phyloP scores from a whole-genome alignment of 2,888 invertebrate species.

The Ganaspis brasiliensis region DNA sequence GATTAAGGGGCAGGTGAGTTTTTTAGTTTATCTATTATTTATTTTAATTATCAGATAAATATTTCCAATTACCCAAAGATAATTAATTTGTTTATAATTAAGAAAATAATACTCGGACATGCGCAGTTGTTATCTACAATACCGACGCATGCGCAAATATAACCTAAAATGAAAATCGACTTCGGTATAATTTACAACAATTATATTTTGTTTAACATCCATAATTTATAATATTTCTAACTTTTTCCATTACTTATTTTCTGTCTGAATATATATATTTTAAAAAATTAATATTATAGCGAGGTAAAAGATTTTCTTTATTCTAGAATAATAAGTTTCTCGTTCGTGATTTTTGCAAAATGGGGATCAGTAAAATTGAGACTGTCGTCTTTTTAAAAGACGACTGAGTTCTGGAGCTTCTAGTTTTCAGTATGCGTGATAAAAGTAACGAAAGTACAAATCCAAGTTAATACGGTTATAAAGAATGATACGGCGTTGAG shows the following conservation, averaged over 20 bases:
- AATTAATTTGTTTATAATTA: no score
- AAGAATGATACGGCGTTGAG: slow-evolving; percentile 2
- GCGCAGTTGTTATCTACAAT: no score
- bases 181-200: no score
- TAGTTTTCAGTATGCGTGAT: slow-evolving; percentile 6
- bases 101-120: no score
- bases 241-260: no score
- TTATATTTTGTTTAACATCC: no score
- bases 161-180: no score
- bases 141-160: no score
- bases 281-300: background rate
- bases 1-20: slow-evolving; percentile 68
- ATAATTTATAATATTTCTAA: no score
- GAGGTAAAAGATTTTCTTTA: background rate
- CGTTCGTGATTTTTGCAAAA: background rate
- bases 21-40: background rate
- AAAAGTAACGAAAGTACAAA: slow-evolving; percentile 33
- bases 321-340: background rate
- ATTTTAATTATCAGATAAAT: background rate
- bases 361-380: no score
- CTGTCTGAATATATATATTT: no score
- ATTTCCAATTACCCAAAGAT: no score
- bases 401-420: background rate
- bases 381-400: background rate
- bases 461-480: slow-evolving; percentile 37